Evolutionary conservation across 2,797 vertebrate species (phyloP).

Genomic region (Oceanodroma leucorhoa): DNA sequence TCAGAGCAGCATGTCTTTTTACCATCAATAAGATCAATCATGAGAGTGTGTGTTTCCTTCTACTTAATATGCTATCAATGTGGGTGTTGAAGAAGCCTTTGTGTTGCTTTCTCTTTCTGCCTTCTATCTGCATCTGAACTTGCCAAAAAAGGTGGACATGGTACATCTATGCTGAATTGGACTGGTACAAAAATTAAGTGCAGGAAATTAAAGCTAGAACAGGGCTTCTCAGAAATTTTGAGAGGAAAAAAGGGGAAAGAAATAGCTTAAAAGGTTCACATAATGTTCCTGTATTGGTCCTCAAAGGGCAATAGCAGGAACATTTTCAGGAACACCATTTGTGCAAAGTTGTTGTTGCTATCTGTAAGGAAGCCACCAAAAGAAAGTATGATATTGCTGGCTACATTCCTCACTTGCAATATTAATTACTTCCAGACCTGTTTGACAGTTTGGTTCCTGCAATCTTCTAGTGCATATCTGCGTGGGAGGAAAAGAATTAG

Average conservation of each 20-base stretch:
- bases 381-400: neutral
- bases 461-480: neutral
- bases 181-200: neutral
- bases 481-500: neutral
- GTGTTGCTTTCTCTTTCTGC: neutral
- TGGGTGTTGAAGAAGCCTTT: neutral
- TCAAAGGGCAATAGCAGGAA: neutral
- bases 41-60: neutral
- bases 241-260: neutral
- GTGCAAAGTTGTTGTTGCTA: neutral
- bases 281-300: neutral
- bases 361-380: neutral
- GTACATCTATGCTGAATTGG: neutral
- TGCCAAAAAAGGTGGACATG: neutral
- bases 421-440: neutral
- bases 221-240: neutral
- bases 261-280: neutral
- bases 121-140: neutral
- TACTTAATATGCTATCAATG: accelerated
- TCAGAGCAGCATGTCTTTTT: neutral
- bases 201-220: neutral
- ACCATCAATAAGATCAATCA: neutral
- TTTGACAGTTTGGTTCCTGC: neutral
- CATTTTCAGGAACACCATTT: neutral
- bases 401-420: neutral